A percentile compares a stretch with the other conserved stretches of the same genome.
These are phyloP conservation scores for Balanococcus diminutus DNA, from an alignment of 2,888 invertebrate species.

Conservation along the genomic window DNA sequence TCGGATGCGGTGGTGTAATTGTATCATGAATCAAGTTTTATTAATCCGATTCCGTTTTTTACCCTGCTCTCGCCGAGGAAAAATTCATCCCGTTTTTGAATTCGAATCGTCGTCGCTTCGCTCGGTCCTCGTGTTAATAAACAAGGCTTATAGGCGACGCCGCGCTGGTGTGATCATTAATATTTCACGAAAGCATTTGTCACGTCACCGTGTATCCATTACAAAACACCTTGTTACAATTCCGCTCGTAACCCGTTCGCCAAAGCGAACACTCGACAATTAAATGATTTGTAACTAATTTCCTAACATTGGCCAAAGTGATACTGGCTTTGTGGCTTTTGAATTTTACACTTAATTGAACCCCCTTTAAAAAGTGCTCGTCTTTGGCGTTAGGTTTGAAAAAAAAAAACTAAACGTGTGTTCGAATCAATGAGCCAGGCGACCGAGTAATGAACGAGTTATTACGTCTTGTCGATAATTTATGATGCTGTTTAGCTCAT, in stretches of 20 bases:
- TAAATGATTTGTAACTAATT: slow-evolving; percentile 49
- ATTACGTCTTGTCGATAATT: slow-evolving; percentile 40
- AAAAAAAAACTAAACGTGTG: slow-evolving; percentile 12
- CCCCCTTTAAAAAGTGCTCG: slow-evolving; percentile 39
- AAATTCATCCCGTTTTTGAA: neutral
- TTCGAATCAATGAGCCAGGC: neutral
- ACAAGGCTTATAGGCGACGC: neutral
- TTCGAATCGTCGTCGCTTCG: neutral
- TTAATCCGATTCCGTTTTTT: slow-evolving; percentile 24
- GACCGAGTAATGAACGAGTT: slow-evolving; percentile 41
- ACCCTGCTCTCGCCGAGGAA: neutral
- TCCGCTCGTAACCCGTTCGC: slow-evolving; percentile 31
- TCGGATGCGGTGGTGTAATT: neutral
- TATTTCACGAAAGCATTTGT: slow-evolving; percentile 17
- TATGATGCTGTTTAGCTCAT: slow-evolving; percentile 4
- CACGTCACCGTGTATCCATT: slow-evolving; percentile 34
- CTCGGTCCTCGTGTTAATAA: slow-evolving; percentile 16
- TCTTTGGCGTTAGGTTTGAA: neutral
- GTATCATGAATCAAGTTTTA: slow-evolving; percentile 41
- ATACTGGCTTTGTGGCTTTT: slow-evolving; percentile 45
- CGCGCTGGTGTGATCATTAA: neutral
- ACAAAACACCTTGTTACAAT: slow-evolving; percentile 37
- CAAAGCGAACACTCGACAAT: neutral
- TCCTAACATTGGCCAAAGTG: slow-evolving; percentile 5
- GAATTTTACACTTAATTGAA: slow-evolving; percentile 54